Conservation (phyloP, 2,888 invertebrate species). For the Drosophila prostipennis region DNA sequence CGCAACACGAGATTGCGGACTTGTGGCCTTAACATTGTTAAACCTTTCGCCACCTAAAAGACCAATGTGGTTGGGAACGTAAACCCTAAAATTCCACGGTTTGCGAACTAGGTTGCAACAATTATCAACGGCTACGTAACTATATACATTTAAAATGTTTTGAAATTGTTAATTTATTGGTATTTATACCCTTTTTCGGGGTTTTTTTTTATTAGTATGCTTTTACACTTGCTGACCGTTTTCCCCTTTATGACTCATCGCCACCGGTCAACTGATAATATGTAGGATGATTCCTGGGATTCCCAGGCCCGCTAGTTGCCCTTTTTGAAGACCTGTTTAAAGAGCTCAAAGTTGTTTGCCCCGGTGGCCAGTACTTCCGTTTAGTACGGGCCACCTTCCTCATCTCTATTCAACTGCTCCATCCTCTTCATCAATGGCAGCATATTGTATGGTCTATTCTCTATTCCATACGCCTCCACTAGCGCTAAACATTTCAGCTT, state of each 20-base stretch:
- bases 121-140: too few relatives aligned
- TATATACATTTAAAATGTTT: too few relatives aligned
- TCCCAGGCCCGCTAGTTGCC: slow-evolving; percentile 33
- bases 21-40: too few relatives aligned
- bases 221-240: slow-evolving; percentile 8
- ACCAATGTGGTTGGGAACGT: too few relatives aligned
- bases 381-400: slow-evolving; percentile 26
- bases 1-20: too few relatives aligned
- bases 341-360: slow-evolving; percentile 36
- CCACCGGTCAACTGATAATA: slow-evolving; percentile 19
- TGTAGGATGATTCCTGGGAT: slow-evolving; percentile 9
- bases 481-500: slow-evolving; percentile 70
- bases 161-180: not conserved
- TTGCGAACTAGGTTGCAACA: too few relatives aligned
- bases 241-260: slow-evolving; percentile 7
- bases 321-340: not conserved
- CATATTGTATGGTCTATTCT: slow-evolving; percentile 43
- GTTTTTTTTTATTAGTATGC: not conserved
- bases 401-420: slow-evolving; percentile 26
- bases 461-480: slow-evolving; percentile 20
- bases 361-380: slow-evolving; percentile 41
- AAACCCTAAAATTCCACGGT: too few relatives aligned
- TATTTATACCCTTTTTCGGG: too few relatives aligned
- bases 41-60: too few relatives aligned
- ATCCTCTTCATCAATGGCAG: slow-evolving; percentile 46